phyloP scores from a whole-genome alignment of 2,797 vertebrate species.

The Potorous gilbertii region DNA sequence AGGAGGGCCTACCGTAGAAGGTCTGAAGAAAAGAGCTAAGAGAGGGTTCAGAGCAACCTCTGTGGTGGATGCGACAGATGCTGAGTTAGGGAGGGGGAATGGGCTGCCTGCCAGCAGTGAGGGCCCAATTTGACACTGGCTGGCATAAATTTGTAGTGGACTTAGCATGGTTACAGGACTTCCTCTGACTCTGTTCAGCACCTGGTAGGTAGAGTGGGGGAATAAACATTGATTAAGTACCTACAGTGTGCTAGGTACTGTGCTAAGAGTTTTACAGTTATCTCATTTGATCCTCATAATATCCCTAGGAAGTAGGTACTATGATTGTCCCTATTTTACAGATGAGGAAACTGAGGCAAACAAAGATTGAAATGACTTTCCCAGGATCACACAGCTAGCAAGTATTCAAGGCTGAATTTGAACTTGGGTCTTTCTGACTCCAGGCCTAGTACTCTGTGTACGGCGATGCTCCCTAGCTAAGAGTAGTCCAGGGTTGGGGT shows the following conservation, averaged over 20 bases:
- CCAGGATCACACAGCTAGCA: neutral
- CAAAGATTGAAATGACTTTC: neutral
- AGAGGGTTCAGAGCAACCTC: neutral
- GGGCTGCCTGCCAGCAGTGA: neutral
- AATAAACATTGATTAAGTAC: neutral
- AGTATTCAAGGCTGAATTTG: neutral
- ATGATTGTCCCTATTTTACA: neutral
- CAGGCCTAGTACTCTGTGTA: no score
- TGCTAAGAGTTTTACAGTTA: neutral
- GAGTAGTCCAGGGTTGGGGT: no score
- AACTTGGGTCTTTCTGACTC: neutral
- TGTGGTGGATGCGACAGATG: neutral
- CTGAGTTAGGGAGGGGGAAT: neutral
- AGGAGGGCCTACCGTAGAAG: neutral
- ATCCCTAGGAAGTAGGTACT: neutral
- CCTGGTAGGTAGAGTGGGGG: neutral
- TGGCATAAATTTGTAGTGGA: neutral
- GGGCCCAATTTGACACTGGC: neutral
- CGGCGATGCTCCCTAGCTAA: no score
- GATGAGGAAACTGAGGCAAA: neutral
- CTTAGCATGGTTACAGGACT: neutral
- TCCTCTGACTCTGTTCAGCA: neutral
- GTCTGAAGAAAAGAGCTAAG: neutral
- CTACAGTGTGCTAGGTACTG: neutral
- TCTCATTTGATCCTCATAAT: neutral